A percentile compares a stretch with the other conserved stretches of the same genome.
Evolutionary conservation across 2,113 vertebrate species (phyloP).

Genomic region (Muntiacus reevesi): DNA sequence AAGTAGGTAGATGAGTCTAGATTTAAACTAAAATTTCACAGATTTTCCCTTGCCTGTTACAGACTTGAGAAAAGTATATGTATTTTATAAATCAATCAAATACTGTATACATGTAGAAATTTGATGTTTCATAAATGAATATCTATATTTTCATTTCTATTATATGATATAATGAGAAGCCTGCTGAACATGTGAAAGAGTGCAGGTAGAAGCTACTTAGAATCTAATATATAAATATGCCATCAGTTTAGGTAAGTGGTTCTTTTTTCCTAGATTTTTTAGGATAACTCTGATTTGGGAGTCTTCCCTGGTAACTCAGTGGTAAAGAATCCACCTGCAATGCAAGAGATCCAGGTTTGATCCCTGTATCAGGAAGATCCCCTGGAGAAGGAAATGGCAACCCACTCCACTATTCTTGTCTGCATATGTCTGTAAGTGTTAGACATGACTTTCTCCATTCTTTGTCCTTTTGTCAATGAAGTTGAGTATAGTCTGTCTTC

Average conservation of each 20-base stretch:
- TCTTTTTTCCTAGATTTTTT: not conserved
- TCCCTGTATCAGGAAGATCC: not conserved
- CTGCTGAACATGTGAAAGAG: not conserved
- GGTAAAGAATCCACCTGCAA: not conserved
- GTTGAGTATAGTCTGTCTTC: not conserved
- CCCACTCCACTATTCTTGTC: not conserved
- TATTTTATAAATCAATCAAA: not conserved
- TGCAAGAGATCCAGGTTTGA: not conserved
- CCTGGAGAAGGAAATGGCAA: not conserved
- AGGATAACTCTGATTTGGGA: not conserved
- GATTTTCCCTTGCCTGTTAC: not conserved
- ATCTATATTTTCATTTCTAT: not conserved
- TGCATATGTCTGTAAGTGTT: no score
- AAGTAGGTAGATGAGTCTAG: not conserved
- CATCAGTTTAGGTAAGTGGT: not conserved
- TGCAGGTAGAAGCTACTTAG: not conserved
- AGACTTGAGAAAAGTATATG: not conserved
- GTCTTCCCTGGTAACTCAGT: not conserved
- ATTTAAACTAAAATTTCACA: not conserved
- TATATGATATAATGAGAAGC: not conserved
- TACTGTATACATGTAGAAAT: not conserved
- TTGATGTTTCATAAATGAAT: not conserved
- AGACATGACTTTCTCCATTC: no score
- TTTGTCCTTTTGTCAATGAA: not conserved
- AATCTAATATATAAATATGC: not conserved